Conservation (phyloP, 2,113 vertebrate genomes). For the Phasianus colchicus region DNA sequence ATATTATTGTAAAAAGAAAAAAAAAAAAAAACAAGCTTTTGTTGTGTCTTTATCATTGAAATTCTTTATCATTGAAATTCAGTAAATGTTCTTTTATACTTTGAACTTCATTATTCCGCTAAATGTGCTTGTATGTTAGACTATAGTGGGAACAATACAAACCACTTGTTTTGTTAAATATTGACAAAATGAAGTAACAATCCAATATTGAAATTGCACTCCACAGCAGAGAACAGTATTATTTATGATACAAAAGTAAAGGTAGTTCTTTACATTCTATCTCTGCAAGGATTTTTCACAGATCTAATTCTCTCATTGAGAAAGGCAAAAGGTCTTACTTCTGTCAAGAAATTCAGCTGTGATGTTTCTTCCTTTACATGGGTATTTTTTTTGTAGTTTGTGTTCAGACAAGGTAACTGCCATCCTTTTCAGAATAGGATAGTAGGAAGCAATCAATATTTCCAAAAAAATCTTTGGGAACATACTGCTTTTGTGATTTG, state of each 20-base stretch:
- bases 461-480: slow-evolving; percentile 18
- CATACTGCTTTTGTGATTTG: slow-evolving; percentile 21
- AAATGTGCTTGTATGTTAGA: not conserved
- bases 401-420: slow-evolving; percentile 30
- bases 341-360: slow-evolving; percentile 43
- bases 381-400: slow-evolving; percentile 12
- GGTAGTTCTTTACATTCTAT: slow-evolving; percentile 24
- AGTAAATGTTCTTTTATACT: not conserved
- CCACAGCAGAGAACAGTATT: not conserved
- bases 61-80: not conserved
- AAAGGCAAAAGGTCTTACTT: slow-evolving; percentile 17
- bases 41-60: not conserved
- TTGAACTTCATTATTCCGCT: not conserved
- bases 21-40: not conserved
- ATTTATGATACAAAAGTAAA: not conserved
- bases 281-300: not conserved
- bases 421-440: slow-evolving; percentile 5
- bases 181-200: not conserved
- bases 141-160: not conserved
- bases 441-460: slow-evolving; percentile 54
- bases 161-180: not conserved
- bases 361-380: slow-evolving; percentile 10
- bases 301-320: slow-evolving; percentile 26
- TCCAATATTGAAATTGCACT: not conserved
- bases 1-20: not conserved